Percentiles rank a stretch among this genome's conserved stretches.
These are phyloP conservation scores for Synanthedon formicaeformis DNA, from an alignment of 2,888 invertebrate genomes.

Conservation along the genomic window DNA sequence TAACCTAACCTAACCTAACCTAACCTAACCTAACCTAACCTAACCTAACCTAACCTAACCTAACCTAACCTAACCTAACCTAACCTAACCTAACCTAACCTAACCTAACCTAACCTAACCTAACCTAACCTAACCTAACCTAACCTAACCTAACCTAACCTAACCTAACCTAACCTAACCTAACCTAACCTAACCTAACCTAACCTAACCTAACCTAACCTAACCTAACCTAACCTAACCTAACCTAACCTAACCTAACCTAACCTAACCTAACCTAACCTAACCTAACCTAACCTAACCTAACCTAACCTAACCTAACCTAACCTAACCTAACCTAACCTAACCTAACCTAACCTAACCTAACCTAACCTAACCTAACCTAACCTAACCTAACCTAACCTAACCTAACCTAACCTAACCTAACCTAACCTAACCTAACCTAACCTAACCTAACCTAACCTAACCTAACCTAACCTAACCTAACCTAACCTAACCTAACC, in stretches of 20 bases:
- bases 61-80: background rate
- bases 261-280: too few relatives aligned
- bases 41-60: background rate
- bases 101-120: too few relatives aligned
- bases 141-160: too few relatives aligned
- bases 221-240: too few relatives aligned
- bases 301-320: too few relatives aligned
- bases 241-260: too few relatives aligned
- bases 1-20: background rate
- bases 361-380: background rate
- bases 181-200: too few relatives aligned
- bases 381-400: background rate
- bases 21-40: background rate
- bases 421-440: background rate
- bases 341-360: background rate
- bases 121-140: too few relatives aligned
- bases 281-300: too few relatives aligned
- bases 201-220: too few relatives aligned
- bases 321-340: background rate
- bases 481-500: background rate
- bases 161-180: too few relatives aligned
- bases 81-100: background rate
- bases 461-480: background rate
- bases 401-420: background rate
- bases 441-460: background rate